phyloP scores from a whole-genome alignment of 2,888 invertebrate genomes.

The Onchidella celtica region DNA sequence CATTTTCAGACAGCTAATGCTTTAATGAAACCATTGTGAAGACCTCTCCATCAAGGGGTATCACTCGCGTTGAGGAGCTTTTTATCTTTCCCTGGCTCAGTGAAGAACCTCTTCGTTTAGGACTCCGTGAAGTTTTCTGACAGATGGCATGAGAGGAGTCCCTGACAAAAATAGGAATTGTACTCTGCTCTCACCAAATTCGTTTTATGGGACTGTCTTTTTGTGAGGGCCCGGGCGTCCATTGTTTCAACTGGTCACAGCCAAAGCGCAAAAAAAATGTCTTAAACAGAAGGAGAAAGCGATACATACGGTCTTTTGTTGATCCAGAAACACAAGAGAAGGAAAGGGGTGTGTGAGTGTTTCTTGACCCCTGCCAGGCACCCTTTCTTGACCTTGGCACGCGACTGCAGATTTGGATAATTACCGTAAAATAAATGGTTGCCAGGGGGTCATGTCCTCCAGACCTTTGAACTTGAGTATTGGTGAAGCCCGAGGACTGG shows the following conservation, averaged over 20 bases:
- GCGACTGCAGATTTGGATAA: constrained; percentile 43
- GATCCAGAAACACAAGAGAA: background rate
- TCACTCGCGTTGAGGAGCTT: constrained; percentile 24
- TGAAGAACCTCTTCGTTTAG: too few relatives aligned
- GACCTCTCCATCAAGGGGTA: constrained; percentile 15
- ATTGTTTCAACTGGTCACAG: constrained; percentile 28
- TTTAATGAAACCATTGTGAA: constrained; percentile 32
- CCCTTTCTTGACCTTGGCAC: constrained; percentile 40
- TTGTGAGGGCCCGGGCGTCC: background rate
- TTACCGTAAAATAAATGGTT: constrained; percentile 37
- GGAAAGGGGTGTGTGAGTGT: constrained; percentile 4
- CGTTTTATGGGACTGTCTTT: background rate
- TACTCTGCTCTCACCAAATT: constrained; percentile 2
- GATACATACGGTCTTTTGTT: constrained; percentile 30
- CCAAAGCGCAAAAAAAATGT: too few relatives aligned
- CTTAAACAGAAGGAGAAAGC: constrained; percentile 22
- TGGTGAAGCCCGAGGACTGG: too few relatives aligned
- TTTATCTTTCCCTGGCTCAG: too few relatives aligned
- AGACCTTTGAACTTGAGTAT: constrained; percentile 8
- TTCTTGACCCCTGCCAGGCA: constrained; percentile 34
- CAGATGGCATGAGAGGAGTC: constrained; percentile 11
- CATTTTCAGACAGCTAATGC: too few relatives aligned
- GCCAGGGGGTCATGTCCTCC: constrained; percentile 27
- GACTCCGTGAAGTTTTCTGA: background rate
- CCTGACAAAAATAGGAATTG: background rate